Percentiles rank a stretch among this genome's conserved stretches.
Conservation (phyloP, 2,888 invertebrate genomes). For the Trachelus tabidus region DNA sequence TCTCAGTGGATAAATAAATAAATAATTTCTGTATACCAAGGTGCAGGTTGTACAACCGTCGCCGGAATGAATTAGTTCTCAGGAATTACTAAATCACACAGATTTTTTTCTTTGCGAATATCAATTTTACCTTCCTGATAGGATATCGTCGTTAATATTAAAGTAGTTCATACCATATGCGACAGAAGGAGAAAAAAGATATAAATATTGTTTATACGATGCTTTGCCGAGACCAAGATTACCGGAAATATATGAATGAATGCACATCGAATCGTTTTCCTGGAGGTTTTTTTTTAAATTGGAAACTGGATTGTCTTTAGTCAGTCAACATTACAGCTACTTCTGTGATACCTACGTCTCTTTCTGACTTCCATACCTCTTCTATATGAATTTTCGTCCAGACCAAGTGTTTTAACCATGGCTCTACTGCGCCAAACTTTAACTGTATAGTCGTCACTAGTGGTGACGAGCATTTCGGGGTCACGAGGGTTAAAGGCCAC, state of each 20-base stretch:
- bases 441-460: slow-evolving; percentile 83
- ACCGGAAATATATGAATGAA: not conserved
- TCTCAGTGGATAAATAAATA: not conserved
- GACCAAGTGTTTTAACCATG: slow-evolving; percentile 65
- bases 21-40: not conserved
- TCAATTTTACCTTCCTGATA: not conserved
- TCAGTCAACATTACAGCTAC: slow-evolving; percentile 59
- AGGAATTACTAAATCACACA: not conserved
- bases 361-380: slow-evolving; percentile 67
- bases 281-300: slow-evolving; percentile 45
- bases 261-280: not conserved
- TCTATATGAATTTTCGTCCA: slow-evolving; percentile 62
- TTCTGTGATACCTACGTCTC: slow-evolving; percentile 52
- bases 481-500: slow-evolving; percentile 87
- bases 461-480: slow-evolving; percentile 84
- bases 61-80: not conserved
- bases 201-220: not conserved
- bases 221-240: not conserved
- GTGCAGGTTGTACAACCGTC: not conserved
- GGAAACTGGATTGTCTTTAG: slow-evolving; percentile 60
- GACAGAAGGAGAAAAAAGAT: not conserved
- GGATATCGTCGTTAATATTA: not conserved
- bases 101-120: not conserved
- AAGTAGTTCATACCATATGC: not conserved
- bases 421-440: slow-evolving; percentile 73